Base-by-base conservation (phyloP, 1,140 invertebrate species). In the Nixonia krombeini region DNA sequence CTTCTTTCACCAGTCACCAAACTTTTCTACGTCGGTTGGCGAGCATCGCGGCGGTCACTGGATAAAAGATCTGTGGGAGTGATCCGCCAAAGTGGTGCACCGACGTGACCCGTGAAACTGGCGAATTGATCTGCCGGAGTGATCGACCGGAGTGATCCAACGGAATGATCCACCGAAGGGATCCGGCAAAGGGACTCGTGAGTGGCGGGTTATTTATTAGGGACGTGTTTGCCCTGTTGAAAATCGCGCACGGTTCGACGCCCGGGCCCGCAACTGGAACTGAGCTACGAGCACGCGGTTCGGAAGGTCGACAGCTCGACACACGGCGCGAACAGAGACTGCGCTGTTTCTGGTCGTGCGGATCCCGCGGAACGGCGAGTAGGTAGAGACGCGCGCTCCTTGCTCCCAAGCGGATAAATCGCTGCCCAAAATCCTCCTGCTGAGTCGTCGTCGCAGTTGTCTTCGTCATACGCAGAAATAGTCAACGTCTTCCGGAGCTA, bases 231-330 rank as follows among this genome's bases (percentile, higher is more conserved):
- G 35, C 5, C n/a, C n/a, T 2, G 35, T 4, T 9, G 17, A 21
- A 51, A 28, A 8, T 23, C 26, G 13, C 25, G 49, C 50, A 37
- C 28, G 52, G 17, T 45, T 50, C 17, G 47, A 53, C 53, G 45
- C 52, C 71, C 77, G 75, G 72, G 79, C 77, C 77, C 41, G 44
- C 31, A 40, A 65, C 57, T 65, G 61, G 69, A 82, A 80, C 76
- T 80, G 77, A 81, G 73, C 75, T 73, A 67, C 65, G 74, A 76
- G 63, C 79, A 82, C 75, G 78, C 76, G 78, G 77, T 64, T 45
- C 64, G 65, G 71, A 63, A 73, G 67, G 59, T 59, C 70, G 58
- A 75, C 76, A 70, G 70, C 68, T 70, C 72, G 73, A 72, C 78
- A 73, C 75, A 76, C 72, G 56, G 73, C 72, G 72, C 71, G 64